Percentiles rank a stretch among this genome's conserved stretches.
Evolutionary conservation across 2,797 vertebrate species (phyloP).

Genomic region (Neostethus bicornis): DNA sequence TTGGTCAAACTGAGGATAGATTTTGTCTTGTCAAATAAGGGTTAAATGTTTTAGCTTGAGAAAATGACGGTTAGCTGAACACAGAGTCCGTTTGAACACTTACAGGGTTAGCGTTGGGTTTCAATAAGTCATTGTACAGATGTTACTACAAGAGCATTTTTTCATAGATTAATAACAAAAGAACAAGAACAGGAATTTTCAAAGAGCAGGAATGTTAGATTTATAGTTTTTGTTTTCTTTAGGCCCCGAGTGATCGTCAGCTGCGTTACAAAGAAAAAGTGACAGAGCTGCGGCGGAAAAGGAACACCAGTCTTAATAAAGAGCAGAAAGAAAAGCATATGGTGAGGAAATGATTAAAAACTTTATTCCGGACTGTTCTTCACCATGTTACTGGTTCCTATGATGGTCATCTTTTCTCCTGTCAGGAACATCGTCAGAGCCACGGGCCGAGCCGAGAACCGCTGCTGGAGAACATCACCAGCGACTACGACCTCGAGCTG

Average conservation of each 20-base stretch:
- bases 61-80: too few species aligned
- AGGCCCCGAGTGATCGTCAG: slow-evolving; percentile 92
- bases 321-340: slow-evolving; percentile 94
- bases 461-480: slow-evolving; percentile 95
- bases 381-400: neutral
- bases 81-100: too few species aligned
- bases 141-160: too few species aligned
- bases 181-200: too few species aligned
- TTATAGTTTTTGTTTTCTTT: slow-evolving; percentile 22
- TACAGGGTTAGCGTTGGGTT: too few species aligned
- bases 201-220: too few species aligned
- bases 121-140: too few species aligned
- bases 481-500: slow-evolving; percentile 96
- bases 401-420: neutral
- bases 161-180: too few species aligned
- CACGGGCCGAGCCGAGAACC: slow-evolving; percentile 89
- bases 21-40: too few species aligned
- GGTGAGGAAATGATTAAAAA: slow-evolving; percentile 70
- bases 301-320: slow-evolving; percentile 90
- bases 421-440: slow-evolving; percentile 89
- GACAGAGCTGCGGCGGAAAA: slow-evolving; percentile 95
- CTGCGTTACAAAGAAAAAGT: slow-evolving; percentile 97
- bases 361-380: accelerated
- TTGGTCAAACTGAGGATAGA: too few species aligned
- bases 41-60: too few species aligned